Evolutionary conservation across 2,113 vertebrate genomes (phyloP), one percentile per base, ranked within the genome.

Genomic region (Periophthalmodon schlosseri): DNA sequence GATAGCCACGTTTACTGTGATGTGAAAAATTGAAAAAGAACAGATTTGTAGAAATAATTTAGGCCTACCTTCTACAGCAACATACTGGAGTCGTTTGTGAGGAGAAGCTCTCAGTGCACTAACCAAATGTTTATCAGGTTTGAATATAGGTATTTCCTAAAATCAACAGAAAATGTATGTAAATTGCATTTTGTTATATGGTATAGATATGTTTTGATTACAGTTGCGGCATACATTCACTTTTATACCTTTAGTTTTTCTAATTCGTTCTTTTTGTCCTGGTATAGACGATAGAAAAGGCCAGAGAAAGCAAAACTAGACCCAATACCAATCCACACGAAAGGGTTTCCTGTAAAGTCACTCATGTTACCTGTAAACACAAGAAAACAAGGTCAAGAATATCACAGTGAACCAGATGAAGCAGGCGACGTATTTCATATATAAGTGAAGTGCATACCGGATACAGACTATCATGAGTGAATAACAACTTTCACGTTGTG

Each of bases 11-110:
- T 10, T 44, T 44, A 44, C 39, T 44, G 39, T 44, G 39, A 10
- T 44, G 39, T 44, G 10, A 44, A 44, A 44, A 44, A 44, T 10
- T 10, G 9, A 44, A 44, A 44, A 44, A 44, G 39, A 44, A 50
- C 49, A 16, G 49, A 20, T 20, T 20, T 52, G 16, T 52, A 20
- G 49, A 52, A 7, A 18, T 44, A 2, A 44, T 44, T 44, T 10
- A 44, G 39, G 16, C 49, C 49, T 86, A 94, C 94, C 94, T 92
- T 94, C 94, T 21, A 94, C 84, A 66, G 91, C 93, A 47, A 91
- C 93, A 78, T 94, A 94, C 39, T 91, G 88, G 11, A 94, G 86
- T 6, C 87, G 49, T 70, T 77, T 91, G 68, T 84, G 77, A 0
- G 84, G 78, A n/a, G 90, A 39, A 0, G 90, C 69, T 4, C 82